Percentiles rank a stretch among this genome's conserved stretches.
These are phyloP conservation scores for Alentia gelatinosa DNA, from an alignment of 2,888 invertebrate genomes.

Conservation along the genomic window DNA sequence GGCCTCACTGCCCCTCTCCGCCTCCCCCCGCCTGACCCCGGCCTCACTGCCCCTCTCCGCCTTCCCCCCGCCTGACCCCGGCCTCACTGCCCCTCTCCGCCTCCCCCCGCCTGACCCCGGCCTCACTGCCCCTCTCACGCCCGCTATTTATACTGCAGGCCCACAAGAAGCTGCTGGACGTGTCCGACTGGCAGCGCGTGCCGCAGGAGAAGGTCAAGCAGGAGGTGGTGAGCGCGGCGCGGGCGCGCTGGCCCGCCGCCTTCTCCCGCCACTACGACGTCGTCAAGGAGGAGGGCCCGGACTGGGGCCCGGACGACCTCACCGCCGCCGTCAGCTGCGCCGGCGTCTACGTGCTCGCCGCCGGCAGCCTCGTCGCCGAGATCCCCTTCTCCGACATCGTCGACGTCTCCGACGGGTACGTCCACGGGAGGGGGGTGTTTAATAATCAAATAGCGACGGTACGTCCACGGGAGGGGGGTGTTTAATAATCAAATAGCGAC, in stretches of 20 bases:
- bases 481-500: no score
- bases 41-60: no score
- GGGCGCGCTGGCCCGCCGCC: slow-evolving; percentile 42
- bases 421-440: no score
- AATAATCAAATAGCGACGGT: no score
- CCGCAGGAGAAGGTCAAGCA: slow-evolving; percentile 50
- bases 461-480: no score
- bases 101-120: no score
- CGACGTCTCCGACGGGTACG: slow-evolving; percentile 47
- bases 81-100: no score
- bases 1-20: no score
- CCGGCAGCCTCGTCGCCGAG: background rate
- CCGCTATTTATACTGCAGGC: no score
- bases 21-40: no score
- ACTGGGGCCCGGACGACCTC: slow-evolving; percentile 44
- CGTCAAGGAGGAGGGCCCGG: slow-evolving; percentile 51
- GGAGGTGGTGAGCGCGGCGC: slow-evolving; percentile 50
- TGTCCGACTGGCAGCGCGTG: background rate
- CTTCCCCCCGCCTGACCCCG: no score
- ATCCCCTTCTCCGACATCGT: slow-evolving; percentile 43
- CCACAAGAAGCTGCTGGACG: slow-evolving; percentile 55
- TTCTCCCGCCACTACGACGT: slow-evolving; percentile 59
- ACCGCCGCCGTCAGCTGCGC: slow-evolving; percentile 53
- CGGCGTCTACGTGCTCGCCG: slow-evolving; percentile 38
- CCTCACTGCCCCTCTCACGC: no score